These are phyloP conservation scores for Nannoperca obscura DNA, from an alignment of 2,797 vertebrate genomes.

Conservation along the genomic window DNA sequence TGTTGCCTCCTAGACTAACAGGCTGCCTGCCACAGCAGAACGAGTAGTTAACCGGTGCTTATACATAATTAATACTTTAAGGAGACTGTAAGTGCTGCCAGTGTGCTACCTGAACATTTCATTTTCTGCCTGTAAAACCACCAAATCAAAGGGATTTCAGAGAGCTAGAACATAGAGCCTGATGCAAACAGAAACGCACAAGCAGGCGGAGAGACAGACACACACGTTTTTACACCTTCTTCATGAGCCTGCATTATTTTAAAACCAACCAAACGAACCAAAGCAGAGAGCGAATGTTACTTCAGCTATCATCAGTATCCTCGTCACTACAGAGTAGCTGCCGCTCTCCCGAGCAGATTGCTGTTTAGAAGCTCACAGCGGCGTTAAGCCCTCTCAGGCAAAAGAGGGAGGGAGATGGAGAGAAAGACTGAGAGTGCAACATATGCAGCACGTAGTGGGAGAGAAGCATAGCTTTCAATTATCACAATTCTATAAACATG, in stretches of 20 bases:
- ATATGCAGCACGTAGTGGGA: conserved; percentile 80
- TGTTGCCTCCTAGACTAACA: conserved; percentile 63
- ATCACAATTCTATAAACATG: conserved; percentile 77
- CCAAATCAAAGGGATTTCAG: conserved; percentile 53
- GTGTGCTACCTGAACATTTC: conserved; percentile 53
- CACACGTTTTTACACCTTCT: conserved; percentile 28
- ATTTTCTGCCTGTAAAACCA: conserved; percentile 63
- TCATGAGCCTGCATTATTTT: conserved; percentile 51
- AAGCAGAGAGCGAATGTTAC: conserved; percentile 54
- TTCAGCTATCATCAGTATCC: conserved; percentile 61
- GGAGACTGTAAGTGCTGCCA: conserved; percentile 60
- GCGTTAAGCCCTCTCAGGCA: conserved; percentile 83
- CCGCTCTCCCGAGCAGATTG: conserved; percentile 79
- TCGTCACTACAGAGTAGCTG: conserved; percentile 69
- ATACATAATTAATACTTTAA: conserved; percentile 74
- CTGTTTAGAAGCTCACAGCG: conserved; percentile 80
- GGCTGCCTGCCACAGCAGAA: conserved; percentile 58
- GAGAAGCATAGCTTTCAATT: conserved; percentile 80
- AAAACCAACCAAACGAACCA: conserved; percentile 30
- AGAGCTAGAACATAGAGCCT: conserved; percentile 32
- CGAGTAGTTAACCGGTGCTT: conserved; percentile 64
- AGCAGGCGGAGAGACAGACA: conserved; percentile 16
- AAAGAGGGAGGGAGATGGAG: conserved; percentile 63
- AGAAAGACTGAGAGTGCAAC: conserved; percentile 66
- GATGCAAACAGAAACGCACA: conserved; percentile 44